phyloP scores from a whole-genome alignment of 2,113 vertebrate species.

The Phycodurus eques region DNA sequence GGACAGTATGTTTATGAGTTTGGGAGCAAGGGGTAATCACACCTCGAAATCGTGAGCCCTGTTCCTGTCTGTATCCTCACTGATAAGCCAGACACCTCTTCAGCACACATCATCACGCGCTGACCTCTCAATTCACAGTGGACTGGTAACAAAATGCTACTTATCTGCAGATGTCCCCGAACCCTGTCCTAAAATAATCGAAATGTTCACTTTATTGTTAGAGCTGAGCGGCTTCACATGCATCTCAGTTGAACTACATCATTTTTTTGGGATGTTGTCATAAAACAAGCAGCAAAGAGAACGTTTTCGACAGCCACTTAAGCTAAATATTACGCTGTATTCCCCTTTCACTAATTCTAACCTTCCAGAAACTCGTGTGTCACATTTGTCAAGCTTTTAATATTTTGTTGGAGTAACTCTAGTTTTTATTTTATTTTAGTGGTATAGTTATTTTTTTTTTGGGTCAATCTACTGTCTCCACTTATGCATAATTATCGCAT shows the following conservation, averaged over 20 bases:
- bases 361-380: not conserved
- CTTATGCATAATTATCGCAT: not conserved
- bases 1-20: constrained; percentile 38
- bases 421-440: not conserved
- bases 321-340: not conserved
- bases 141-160: constrained; percentile 2
- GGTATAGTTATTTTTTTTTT: not conserved
- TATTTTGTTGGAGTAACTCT: not conserved
- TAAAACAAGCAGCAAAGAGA: not conserved
- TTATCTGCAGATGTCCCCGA: constrained; percentile 1
- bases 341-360: not conserved
- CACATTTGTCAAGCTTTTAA: not conserved
- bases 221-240: not conserved
- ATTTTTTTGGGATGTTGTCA: not conserved
- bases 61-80: constrained; percentile 57
- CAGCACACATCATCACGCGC: constrained; percentile 2
- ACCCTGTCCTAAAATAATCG: not conserved
- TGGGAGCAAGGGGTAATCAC: constrained; percentile 43
- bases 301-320: not conserved
- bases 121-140: constrained; percentile 17
- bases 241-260: not conserved
- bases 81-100: constrained; percentile 48
- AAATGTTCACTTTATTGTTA: not conserved
- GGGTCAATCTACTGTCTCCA: not conserved
- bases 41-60: constrained; percentile 31